Evolutionary conservation across 2,797 vertebrate species (phyloP).

Genomic region (Borostomias antarcticus): DNA sequence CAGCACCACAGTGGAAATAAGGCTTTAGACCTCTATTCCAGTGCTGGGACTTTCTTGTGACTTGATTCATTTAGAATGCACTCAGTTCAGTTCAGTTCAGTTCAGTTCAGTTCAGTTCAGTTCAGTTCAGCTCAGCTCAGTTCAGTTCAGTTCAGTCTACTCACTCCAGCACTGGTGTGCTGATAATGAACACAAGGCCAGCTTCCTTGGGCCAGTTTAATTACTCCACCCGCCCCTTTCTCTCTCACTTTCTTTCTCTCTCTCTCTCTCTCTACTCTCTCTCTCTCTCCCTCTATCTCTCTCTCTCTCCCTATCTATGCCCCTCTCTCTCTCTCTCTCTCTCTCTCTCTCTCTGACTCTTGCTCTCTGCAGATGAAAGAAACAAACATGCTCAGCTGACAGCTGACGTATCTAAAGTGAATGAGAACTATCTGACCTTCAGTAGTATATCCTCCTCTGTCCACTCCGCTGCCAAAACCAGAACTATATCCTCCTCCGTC

Average conservation of each 20-base stretch:
- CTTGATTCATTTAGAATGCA: conserved; percentile 72
- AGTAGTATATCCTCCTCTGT: neutral
- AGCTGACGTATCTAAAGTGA: conserved; percentile 49
- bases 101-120: conserved; percentile 55
- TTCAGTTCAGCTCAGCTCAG: conserved; percentile 40
- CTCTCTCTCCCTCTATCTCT: neutral
- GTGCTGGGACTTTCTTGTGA: conserved; percentile 60
- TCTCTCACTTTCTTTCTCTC: neutral
- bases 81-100: conserved; percentile 56
- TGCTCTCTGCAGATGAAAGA: conserved; percentile 53
- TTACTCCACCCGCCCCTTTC: conserved; percentile 45
- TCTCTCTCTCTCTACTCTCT: neutral
- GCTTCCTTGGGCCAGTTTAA: conserved; percentile 58
- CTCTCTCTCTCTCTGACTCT: conserved; percentile 8
- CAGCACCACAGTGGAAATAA: too few species aligned
- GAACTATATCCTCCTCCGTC: neutral
- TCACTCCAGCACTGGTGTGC: conserved; percentile 24
- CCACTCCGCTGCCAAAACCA: too few species aligned
- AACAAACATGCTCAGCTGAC: conserved; percentile 53
- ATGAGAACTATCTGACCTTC: conserved; percentile 15
- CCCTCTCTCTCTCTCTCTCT: conserved; percentile 10
- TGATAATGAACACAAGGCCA: conserved; percentile 33
- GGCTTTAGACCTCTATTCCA: conserved; percentile 56
- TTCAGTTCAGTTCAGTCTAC: conserved; percentile 55
- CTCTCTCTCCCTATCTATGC: neutral